Evolutionary conservation across 2,797 vertebrate species (phyloP).

Genomic region (Lepilemur ruficaudatus): DNA sequence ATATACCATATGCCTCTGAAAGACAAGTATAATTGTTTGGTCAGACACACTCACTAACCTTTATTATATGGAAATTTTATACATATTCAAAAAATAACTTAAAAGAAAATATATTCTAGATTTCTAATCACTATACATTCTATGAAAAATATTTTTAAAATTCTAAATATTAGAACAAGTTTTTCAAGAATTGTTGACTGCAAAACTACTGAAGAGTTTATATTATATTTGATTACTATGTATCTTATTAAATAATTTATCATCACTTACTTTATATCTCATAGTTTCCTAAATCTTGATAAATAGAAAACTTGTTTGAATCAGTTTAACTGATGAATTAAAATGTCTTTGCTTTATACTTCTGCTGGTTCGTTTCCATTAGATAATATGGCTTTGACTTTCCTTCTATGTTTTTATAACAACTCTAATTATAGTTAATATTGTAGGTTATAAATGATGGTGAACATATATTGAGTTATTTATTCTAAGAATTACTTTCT

Average conservation of each 20-base stretch:
- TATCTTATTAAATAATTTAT: background rate
- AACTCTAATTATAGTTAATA: background rate
- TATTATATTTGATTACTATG: slow-evolving; percentile 13
- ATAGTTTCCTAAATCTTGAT: background rate
- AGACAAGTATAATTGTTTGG: background rate
- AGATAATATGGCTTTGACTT: background rate
- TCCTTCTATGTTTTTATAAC: background rate
- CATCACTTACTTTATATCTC: slow-evolving; percentile 7
- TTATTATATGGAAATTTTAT: background rate
- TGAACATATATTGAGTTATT: background rate
- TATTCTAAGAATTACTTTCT: background rate
- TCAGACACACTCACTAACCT: background rate
- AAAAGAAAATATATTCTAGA: background rate
- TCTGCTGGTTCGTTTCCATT: background rate
- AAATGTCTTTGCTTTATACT: background rate
- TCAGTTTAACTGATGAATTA: background rate
- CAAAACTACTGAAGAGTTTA: background rate
- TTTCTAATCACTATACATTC: background rate
- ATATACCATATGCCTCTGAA: background rate
- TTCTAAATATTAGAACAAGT: background rate
- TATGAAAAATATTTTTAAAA: background rate
- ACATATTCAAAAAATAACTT: slow-evolving; percentile 2
- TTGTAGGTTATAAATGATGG: background rate
- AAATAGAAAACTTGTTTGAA: slow-evolving; percentile 25
- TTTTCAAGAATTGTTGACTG: background rate